phyloP scores from a whole-genome alignment of 2,888 invertebrate species.

The Drosophila diplacantha region DNA sequence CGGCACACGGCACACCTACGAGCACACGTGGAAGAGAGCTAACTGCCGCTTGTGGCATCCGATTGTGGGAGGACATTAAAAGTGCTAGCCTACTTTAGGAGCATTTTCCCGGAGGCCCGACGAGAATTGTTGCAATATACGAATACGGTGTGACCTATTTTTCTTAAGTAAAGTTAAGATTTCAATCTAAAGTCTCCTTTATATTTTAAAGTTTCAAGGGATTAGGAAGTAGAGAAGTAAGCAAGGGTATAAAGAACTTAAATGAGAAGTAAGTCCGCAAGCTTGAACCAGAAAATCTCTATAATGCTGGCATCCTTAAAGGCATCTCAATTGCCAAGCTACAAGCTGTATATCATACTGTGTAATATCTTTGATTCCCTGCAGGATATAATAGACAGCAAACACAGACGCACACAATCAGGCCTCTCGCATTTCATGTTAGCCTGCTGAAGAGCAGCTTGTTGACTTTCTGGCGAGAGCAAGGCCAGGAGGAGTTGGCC shows the following conservation, averaged over 20 bases:
- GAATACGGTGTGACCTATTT: slow-evolving; percentile 6
- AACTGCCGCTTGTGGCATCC: slow-evolving; percentile 11
- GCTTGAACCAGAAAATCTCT: neutral
- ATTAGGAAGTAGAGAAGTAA: too few species aligned
- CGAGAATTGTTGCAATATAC: neutral
- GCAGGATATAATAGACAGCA: slow-evolving; percentile 19
- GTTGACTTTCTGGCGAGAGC: slow-evolving; percentile 27
- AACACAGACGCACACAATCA: slow-evolving; percentile 1
- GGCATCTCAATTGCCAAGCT: slow-evolving; percentile 1
- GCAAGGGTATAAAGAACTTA: neutral
- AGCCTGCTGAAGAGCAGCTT: slow-evolving; percentile 21
- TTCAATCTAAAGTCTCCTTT: neutral
- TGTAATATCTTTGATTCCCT: slow-evolving; percentile 17
- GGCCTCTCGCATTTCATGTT: slow-evolving; percentile 23
- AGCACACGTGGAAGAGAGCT: slow-evolving; percentile 6
- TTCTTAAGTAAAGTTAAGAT: neutral
- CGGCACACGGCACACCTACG: slow-evolving; percentile 7
- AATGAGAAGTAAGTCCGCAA: neutral
- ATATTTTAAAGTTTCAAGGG: neutral
- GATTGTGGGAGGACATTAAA: slow-evolving; percentile 47
- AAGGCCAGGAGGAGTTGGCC: slow-evolving; percentile 11
- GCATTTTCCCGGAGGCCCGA: neutral
- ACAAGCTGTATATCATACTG: slow-evolving; percentile 3
- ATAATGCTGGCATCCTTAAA: neutral
- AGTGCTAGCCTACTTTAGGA: slow-evolving; percentile 51